phyloP scores from a whole-genome alignment of 1,140 invertebrate genomes.

The Dolichoris vasculosae region DNA sequence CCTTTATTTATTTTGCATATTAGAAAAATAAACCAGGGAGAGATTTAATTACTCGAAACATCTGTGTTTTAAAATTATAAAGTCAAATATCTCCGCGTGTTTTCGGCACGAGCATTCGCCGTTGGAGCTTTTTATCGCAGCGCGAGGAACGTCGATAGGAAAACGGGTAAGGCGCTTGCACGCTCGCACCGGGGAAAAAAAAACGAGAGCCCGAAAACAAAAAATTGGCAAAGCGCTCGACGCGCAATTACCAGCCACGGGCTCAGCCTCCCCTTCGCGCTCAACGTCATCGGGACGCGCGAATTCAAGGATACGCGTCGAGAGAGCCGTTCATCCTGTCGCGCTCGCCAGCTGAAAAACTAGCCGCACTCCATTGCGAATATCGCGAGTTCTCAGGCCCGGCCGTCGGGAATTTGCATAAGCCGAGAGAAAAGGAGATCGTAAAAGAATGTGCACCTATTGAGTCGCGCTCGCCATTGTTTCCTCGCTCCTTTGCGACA shows the following conservation, averaged over 20 bases:
- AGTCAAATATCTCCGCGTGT: background rate
- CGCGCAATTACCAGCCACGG: background rate
- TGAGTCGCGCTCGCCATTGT: slow-evolving; percentile 24
- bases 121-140: background rate
- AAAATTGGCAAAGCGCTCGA: background rate
- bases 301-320: background rate
- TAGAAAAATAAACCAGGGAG: background rate
- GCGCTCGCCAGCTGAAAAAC: slow-evolving; percentile 1
- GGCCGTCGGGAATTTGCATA: slow-evolving; percentile 31
- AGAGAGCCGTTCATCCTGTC: slow-evolving; percentile 13
- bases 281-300: background rate
- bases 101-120: background rate
- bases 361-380: slow-evolving; percentile 20
- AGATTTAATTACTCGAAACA: background rate
- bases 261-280: background rate
- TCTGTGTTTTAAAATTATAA: background rate
- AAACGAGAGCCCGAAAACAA: background rate
- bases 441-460: slow-evolving; percentile 28
- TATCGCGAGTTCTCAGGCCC: slow-evolving; percentile 25
- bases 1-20: background rate
- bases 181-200: background rate
- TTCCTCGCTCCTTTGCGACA: slow-evolving; percentile 16
- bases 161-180: background rate
- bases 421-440: slow-evolving; percentile 23
- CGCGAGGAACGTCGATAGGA: background rate